phyloP scores from a whole-genome alignment of 2,888 invertebrate species.

The Erynnis tages region DNA sequence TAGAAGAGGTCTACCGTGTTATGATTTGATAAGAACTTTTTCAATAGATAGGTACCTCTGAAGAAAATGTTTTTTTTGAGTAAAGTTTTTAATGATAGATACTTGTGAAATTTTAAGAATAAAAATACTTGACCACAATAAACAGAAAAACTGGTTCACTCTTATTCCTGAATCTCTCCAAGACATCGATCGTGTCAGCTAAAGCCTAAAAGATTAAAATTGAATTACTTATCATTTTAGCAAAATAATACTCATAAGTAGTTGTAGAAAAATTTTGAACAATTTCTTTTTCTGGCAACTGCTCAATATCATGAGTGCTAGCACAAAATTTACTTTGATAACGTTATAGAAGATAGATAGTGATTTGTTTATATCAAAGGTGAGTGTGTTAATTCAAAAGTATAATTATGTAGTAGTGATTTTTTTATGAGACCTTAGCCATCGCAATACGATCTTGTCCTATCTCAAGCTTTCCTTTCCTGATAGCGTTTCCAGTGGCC shows the following conservation, averaged over 20 bases:
- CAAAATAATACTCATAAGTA: no score
- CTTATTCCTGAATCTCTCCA: constrained; percentile 82
- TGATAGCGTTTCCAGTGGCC: constrained; percentile 83
- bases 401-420: not conserved
- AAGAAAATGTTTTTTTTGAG: no score
- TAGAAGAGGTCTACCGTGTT: no score
- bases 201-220: constrained; percentile 63
- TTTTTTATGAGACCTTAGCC: constrained; percentile 65
- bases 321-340: no score
- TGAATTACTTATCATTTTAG: not conserved
- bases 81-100: no score
- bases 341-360: no score
- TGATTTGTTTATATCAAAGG: no score
- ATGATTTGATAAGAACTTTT: no score
- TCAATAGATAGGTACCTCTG: no score
- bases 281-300: no score
- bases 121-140: constrained; percentile 67
- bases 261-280: no score
- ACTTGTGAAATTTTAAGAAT: not conserved
- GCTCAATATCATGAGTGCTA: no score
- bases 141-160: constrained; percentile 88
- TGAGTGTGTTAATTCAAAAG: not conserved
- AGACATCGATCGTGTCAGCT: constrained; percentile 79
- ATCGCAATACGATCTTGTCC: constrained; percentile 84
- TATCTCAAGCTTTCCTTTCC: constrained; percentile 85